Conservation (phyloP, 2,888 invertebrate species). For the Scaptodrosophila latifasciaeformis region DNA sequence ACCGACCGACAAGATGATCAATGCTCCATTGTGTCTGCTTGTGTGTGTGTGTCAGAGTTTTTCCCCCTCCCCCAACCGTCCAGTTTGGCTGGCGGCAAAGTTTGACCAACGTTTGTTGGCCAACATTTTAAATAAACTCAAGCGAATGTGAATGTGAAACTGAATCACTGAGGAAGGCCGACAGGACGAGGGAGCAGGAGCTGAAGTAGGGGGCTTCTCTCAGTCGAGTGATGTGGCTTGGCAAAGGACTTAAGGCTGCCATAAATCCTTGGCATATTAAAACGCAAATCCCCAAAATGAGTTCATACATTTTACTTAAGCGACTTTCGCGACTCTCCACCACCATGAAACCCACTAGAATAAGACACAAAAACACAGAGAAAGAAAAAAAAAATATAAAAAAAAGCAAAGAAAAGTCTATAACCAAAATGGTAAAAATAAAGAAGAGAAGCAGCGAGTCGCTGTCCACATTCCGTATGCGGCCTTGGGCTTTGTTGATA, state of each 20-base stretch:
- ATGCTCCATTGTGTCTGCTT: slow-evolving; percentile 40
- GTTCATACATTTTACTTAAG: slow-evolving; percentile 32
- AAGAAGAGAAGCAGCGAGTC: neutral
- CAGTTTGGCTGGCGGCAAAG: slow-evolving; percentile 24
- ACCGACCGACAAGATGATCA: slow-evolving; percentile 46
- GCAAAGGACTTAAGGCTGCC: slow-evolving; percentile 23
- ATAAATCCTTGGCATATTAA: slow-evolving; percentile 53
- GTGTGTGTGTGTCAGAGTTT: no score
- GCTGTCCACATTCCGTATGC: neutral
- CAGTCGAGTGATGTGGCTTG: neutral
- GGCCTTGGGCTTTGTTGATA: slow-evolving; percentile 22
- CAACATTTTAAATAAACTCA: slow-evolving; percentile 16
- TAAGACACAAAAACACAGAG: neutral
- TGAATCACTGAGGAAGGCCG: neutral
- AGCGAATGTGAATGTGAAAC: neutral
- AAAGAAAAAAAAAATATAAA: slow-evolving; percentile 53
- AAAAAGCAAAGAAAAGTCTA: no score
- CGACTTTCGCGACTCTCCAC: neutral
- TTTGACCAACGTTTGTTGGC: slow-evolving; percentile 16
- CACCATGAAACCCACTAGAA: no score
- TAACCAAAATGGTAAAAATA: no score
- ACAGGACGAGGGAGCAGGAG: no score
- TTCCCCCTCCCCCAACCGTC: no score
- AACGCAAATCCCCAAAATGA: slow-evolving; percentile 44
- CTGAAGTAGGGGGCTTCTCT: neutral